Evolutionary conservation across 2,888 invertebrate genomes (phyloP), one percentile per base, ranked within the genome.

Genomic region (Melanostoma mellinum): DNA sequence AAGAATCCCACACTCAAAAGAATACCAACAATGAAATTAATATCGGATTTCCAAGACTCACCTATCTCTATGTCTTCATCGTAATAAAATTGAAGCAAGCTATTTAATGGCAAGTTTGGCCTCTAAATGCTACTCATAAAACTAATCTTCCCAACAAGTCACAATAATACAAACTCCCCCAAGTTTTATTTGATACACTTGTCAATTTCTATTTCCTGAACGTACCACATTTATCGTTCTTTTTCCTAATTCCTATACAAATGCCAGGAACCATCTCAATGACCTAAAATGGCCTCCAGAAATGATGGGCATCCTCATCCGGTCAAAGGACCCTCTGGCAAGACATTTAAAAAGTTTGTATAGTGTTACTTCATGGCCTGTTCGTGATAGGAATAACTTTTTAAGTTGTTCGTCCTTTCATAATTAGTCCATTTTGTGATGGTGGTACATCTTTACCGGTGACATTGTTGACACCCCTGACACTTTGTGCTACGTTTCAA

Each of bases 331-430:
- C 5, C 55, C 33, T n/a, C 33, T 35, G 10, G 44, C 42, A 32
- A 32, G 44, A 72, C 35, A 68, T 68, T 48, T 30, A 9, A 53
- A 68, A 68, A 68, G 33, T 68, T 61, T 46, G 3, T 48, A 53
- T 53, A 48, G 58, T 35, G 40, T 36, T 48, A 4, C 65, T 71
- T 42, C 56, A 58, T 69, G 69, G 74, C 44, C 50, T 46, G 40
- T 65, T 65, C 80, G 80, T 80, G 80, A 80, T 80, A 63, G 75
- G 80, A 80, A 80, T 80, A 75, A 65, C 69, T 79, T 68, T 68
- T 40, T 55, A 52, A 50, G 68, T 63, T 74, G 50, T 50, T 40
- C 2, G 60, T 73, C 50, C 56, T 42, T 46, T 58, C n/a, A 10
- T 71, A 80, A 80, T 65, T 80, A 75, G 69, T 58, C 36, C 61